phyloP scores from a whole-genome alignment of 2,888 invertebrate genomes.

The Heliconius ismenius region DNA sequence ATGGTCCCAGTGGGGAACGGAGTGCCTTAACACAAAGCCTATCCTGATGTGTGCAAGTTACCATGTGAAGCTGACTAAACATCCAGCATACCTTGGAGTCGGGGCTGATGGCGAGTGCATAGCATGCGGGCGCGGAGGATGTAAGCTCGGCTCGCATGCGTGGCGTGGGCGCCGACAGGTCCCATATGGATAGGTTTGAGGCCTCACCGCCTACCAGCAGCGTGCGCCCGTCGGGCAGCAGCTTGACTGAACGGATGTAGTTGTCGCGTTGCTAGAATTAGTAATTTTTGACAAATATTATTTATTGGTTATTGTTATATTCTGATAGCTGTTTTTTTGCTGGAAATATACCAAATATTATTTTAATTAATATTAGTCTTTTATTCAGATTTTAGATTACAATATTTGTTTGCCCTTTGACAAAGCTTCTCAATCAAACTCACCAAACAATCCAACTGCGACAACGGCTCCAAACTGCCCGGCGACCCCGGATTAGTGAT shows the following conservation, averaged over 20 bases:
- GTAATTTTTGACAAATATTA: too few relatives aligned
- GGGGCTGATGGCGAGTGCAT: constrained; percentile 97
- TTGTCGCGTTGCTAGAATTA: constrained; percentile 91
- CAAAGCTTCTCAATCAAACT: too few relatives aligned
- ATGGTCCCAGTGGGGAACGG: too few relatives aligned
- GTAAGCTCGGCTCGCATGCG: constrained; percentile 95
- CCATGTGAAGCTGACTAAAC: too few relatives aligned
- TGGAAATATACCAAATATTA: too few relatives aligned
- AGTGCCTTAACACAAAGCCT: too few relatives aligned
- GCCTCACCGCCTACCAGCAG: constrained; percentile 98
- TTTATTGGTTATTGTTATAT: too few relatives aligned
- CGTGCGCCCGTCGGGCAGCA: constrained; percentile 95
- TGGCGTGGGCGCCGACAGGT: constrained; percentile 92
- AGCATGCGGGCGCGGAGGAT: constrained; percentile 97
- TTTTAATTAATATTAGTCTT: too few relatives aligned
- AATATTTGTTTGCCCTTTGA: too few relatives aligned
- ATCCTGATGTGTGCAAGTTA: too few relatives aligned
- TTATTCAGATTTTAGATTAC: too few relatives aligned
- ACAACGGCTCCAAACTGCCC: constrained; percentile 93
- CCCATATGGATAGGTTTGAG: constrained; percentile 97
- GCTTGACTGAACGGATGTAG: constrained; percentile 94
- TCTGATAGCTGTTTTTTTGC: too few relatives aligned
- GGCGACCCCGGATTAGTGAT: constrained; percentile 92
- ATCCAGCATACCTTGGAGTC: constrained; percentile 88
- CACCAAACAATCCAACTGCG: constrained; percentile 93